Evolutionary conservation across 2,797 vertebrate genomes (phyloP).

Genomic region (Leuciscus waleckii): DNA sequence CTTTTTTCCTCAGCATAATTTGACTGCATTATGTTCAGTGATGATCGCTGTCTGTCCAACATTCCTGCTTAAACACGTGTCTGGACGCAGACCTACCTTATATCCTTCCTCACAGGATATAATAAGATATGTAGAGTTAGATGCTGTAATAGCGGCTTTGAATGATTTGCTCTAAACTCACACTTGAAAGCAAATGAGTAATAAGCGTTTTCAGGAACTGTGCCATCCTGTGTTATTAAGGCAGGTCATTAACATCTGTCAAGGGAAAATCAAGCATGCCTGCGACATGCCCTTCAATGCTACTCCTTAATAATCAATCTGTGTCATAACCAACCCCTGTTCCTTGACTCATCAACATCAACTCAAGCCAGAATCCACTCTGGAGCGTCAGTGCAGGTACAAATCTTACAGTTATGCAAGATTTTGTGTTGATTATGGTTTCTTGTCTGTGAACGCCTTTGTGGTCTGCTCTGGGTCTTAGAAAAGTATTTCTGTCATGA

Average conservation of each 20-base stretch:
- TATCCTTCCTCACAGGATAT: slow-evolving; percentile 18
- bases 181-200: slow-evolving; percentile 46
- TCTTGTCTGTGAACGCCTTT: slow-evolving; percentile 17
- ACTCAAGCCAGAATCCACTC: slow-evolving; percentile 9
- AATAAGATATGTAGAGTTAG: not conserved
- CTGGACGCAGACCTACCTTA: not conserved
- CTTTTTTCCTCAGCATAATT: not conserved
- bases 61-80: slow-evolving; percentile 13
- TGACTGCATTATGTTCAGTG: not conserved
- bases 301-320: slow-evolving; percentile 4
- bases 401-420: not conserved
- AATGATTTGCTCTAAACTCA: slow-evolving; percentile 38
- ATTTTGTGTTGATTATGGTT: slow-evolving; percentile 23
- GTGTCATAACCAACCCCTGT: slow-evolving; percentile 1
- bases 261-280: slow-evolving; percentile 8
- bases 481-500: not conserved
- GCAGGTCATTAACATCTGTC: slow-evolving; percentile 22
- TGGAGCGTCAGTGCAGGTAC: not conserved
- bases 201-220: slow-evolving; percentile 36
- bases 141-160: slow-evolving; percentile 39
- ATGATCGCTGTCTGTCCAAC: not conserved
- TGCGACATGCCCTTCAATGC: slow-evolving; percentile 4
- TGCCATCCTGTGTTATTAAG: slow-evolving; percentile 26
- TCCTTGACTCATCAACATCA: slow-evolving; percentile 41
- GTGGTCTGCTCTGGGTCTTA: slow-evolving; percentile 4